Base-by-base conservation (phyloP, 2,797 vertebrate species). In the Catostomus latipinnis region DNA sequence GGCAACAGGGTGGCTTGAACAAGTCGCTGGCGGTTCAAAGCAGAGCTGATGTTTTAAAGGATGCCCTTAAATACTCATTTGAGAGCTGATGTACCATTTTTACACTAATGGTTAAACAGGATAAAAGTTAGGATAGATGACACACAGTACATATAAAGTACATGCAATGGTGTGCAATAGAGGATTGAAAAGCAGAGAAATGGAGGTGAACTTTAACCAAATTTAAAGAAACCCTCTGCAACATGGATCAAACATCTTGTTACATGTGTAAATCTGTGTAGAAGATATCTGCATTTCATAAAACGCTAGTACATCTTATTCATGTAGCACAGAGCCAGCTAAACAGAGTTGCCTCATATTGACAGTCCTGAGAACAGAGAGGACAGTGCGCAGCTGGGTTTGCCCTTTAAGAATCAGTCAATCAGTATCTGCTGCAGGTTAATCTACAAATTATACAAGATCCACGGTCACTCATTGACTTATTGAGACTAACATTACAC, bases 31-130 rank as follows among this genome's bases (percentile, higher is more conserved):
- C 54, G 14, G 45, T 66, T 77, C 66, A 61, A 78, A 78, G 67
- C 76, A 54, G 58, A 0, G 10, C 68, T 71, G 67, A 78, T 78
- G 67, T 78, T 78, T 71, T 54, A 77, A 77, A 48, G 76, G 58
- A 78, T 62, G 67, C 9, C 6, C 58, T 54, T 71, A 62, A 71
- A 78, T 78, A 78, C 71, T 78, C 49, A 77, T 70, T 46, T 49
- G 16, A 73, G 71, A 73, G 54, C 50, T 45, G 62, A 63, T 62
- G 58, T 46, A 49, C 57, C 34, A 11, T 54, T 65, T 50, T 62
- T 60, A 34, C 52, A 66, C 68, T 71, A 73, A 73, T 66, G 70
- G 67, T 82, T 71, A 22, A 22, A 22, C 34, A 34, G 34, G 34
- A 34, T 34, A 4, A 34, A 58, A 48, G 70, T 16, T 58, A 48